Conservation (phyloP, 2,113 vertebrate genomes). For the Notothenia rossii region DNA sequence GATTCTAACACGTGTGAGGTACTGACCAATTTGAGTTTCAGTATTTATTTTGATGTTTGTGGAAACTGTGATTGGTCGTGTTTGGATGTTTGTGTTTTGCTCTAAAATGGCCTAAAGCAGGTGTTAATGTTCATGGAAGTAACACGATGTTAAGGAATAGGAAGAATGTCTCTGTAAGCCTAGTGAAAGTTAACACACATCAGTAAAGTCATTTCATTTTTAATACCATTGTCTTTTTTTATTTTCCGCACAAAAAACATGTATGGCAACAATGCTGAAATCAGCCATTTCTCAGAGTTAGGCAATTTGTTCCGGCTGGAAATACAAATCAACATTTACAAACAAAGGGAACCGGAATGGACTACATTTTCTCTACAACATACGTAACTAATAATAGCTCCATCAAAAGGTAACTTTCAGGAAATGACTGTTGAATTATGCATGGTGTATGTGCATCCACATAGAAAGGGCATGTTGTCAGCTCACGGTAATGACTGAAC, state of each 20-base stretch:
- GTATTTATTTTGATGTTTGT: background rate
- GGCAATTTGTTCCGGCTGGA: background rate
- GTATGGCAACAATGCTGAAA: no score
- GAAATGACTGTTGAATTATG: background rate
- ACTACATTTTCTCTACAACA: background rate
- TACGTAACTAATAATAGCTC: background rate
- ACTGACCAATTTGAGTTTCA: no score
- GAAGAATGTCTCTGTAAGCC: no score
- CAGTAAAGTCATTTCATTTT: no score
- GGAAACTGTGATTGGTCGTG: background rate
- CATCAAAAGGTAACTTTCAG: background rate
- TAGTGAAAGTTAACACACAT: no score
- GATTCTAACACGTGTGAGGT: no score
- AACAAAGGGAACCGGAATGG: background rate
- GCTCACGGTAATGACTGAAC: slow-evolving; percentile 29
- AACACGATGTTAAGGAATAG: no score
- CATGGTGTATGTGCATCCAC: background rate
- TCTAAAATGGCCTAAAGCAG: background rate
- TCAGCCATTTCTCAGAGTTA: background rate
- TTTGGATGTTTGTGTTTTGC: background rate
- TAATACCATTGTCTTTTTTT: no score
- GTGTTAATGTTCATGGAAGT: background rate
- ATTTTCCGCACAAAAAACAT: no score
- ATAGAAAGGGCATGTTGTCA: slow-evolving; percentile 3
- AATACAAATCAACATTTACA: background rate